Percentiles rank a stretch among this genome's conserved stretches.
Evolutionary conservation across 2,113 vertebrate genomes (phyloP).

Genomic region (Lepus timidus): DNA sequence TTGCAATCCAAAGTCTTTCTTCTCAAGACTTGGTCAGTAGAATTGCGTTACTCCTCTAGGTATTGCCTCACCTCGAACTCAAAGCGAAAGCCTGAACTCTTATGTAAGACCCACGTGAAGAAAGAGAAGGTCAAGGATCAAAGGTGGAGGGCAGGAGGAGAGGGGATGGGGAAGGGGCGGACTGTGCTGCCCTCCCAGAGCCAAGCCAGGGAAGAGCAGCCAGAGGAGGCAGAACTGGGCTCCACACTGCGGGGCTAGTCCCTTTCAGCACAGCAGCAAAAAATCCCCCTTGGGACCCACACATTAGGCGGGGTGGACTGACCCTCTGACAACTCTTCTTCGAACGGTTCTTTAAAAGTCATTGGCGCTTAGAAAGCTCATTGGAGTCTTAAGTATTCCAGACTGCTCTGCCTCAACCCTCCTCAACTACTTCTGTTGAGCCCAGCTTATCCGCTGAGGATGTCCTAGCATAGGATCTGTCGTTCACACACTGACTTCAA

Average conservation of each 20-base stretch:
- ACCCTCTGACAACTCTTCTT: not conserved
- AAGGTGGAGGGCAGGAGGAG: not conserved
- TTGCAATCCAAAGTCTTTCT: not conserved
- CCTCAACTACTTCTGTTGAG: not conserved
- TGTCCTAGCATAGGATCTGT: not conserved
- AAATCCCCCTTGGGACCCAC: not conserved
- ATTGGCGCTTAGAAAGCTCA: not conserved
- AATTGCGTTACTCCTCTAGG: not conserved
- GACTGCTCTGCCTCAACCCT: not conserved
- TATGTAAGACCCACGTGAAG: not conserved
- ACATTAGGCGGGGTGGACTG: not conserved
- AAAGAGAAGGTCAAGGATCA: not conserved
- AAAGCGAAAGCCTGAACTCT: not conserved
- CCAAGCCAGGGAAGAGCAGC: not conserved
- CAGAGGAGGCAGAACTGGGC: not conserved
- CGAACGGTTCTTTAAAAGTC: not conserved
- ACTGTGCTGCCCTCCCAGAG: no score
- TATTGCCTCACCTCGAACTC: not conserved
- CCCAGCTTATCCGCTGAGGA: not conserved
- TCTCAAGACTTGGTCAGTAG: not conserved
- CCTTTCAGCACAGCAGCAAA: not conserved
- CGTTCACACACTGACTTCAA: not conserved
- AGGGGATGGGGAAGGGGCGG: no score
- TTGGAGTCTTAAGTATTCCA: constrained; percentile 13
- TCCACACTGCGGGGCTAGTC: not conserved